Conservation (phyloP, 2,797 vertebrate genomes). For the Labroides dimidiatus region DNA sequence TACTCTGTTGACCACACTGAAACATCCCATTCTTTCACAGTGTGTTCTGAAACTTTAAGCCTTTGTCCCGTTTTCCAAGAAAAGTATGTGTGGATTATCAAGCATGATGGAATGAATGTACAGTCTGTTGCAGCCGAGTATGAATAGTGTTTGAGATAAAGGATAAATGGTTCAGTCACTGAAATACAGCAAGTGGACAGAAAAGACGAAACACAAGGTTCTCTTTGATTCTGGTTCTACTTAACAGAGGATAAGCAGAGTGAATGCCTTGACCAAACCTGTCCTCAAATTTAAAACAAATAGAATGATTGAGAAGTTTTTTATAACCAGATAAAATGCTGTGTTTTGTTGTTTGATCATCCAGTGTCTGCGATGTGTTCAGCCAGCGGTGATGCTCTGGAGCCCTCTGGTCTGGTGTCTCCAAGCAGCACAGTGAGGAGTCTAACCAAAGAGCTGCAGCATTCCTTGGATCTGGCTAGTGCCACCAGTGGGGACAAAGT, state of each 20-base stretch:
- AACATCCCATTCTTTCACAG: background rate
- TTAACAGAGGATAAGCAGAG: too few relatives aligned
- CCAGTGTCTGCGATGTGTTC: conserved; percentile 81
- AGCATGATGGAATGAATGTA: background rate
- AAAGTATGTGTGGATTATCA: too few relatives aligned
- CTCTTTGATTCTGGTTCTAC: too few relatives aligned
- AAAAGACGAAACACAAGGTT: background rate
- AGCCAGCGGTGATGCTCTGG: conserved; percentile 73
- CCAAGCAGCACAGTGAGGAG: conserved; percentile 86
- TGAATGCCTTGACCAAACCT: background rate
- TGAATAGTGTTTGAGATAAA: background rate
- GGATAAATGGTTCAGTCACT: background rate
- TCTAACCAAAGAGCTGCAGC: conserved; percentile 92
- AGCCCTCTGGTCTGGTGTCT: conserved; percentile 88
- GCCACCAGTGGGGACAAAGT: conserved; percentile 98
- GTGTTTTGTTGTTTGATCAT: conserved; percentile 29
- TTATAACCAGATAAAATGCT: background rate
- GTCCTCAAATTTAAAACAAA: background rate
- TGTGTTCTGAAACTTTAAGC: background rate
- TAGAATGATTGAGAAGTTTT: background rate
- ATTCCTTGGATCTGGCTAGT: conserved; percentile 97
- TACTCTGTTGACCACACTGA: background rate
- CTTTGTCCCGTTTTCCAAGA: too few relatives aligned
- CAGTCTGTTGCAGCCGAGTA: background rate
- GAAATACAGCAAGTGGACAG: background rate